These are phyloP conservation scores for Rhinogobio ventralis DNA, from an alignment of 2,797 vertebrate genomes.

Conservation along the genomic window DNA sequence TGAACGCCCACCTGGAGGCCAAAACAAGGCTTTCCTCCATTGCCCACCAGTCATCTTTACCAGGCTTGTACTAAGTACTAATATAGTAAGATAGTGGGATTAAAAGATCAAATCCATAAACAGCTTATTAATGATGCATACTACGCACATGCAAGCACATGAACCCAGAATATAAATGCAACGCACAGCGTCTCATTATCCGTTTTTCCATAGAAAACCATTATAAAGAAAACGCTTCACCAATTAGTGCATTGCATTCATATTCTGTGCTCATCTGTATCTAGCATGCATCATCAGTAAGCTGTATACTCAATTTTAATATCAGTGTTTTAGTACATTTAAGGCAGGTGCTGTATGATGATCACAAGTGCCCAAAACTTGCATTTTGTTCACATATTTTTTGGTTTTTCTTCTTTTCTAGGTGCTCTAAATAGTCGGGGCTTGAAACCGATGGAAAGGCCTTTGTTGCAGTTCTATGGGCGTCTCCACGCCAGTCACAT, in stretches of 20 bases:
- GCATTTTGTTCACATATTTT: not conserved
- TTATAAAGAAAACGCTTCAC: not conserved
- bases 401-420: not conserved
- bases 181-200: not conserved
- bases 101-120: not conserved
- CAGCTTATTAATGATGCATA: not conserved
- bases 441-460: not conserved
- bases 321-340: not conserved
- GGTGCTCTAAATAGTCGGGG: not conserved
- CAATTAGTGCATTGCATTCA: not conserved
- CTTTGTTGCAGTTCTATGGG: not conserved
- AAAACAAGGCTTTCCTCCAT: not conserved
- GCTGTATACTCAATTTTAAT: not conserved
- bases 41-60: not conserved
- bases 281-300: not conserved
- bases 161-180: not conserved
- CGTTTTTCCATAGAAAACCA: not conserved
- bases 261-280: not conserved
- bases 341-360: not conserved
- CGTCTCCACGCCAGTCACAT: not conserved
- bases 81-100: not conserved
- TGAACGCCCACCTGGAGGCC: too few species aligned
- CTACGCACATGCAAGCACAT: not conserved
- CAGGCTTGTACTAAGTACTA: not conserved
- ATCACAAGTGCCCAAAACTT: not conserved